Conservation (phyloP, 2,797 vertebrate genomes). For the Sardinella longiceps region DNA sequence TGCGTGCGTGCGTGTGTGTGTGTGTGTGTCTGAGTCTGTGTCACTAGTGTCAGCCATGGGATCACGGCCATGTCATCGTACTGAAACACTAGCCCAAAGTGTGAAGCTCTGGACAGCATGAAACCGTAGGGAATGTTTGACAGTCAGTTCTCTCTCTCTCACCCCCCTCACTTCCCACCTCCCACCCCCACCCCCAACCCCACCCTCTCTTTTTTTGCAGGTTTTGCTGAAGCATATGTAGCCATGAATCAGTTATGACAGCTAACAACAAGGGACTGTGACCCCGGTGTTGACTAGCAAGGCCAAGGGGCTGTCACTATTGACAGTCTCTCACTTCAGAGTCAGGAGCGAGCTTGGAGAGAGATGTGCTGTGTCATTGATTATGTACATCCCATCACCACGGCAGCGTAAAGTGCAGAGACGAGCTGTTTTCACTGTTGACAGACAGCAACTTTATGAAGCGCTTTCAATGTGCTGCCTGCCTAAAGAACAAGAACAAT, state of each 20-base stretch:
- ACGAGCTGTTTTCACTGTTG: constrained; percentile 12
- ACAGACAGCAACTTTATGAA: constrained; percentile 3
- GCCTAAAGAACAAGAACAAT: background rate
- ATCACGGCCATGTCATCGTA: background rate
- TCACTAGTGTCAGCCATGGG: constrained; percentile 6
- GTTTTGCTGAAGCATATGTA: constrained; percentile 28
- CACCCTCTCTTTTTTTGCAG: background rate
- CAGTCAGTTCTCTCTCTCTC: background rate
- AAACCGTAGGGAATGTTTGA: constrained; percentile 1
- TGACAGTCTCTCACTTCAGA: constrained; percentile 10
- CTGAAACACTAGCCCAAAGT: constrained; percentile 7
- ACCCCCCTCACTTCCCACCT: background rate
- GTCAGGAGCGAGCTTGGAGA: background rate
- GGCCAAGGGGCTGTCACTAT: constrained; percentile 21
- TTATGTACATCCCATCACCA: constrained; percentile 13
- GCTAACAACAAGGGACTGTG: constrained; percentile 23
- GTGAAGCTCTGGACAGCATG: background rate
- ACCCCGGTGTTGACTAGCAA: constrained; percentile 20
- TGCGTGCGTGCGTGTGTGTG: background rate
- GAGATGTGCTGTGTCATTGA: constrained; percentile 21
- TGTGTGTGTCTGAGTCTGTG: background rate
- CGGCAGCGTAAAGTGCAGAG: background rate
- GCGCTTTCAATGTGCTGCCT: background rate
- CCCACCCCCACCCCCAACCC: background rate
- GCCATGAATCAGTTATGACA: constrained; percentile 27